Conservation (phyloP, 2,113 vertebrate species). For the Lasiurus cinereus region DNA sequence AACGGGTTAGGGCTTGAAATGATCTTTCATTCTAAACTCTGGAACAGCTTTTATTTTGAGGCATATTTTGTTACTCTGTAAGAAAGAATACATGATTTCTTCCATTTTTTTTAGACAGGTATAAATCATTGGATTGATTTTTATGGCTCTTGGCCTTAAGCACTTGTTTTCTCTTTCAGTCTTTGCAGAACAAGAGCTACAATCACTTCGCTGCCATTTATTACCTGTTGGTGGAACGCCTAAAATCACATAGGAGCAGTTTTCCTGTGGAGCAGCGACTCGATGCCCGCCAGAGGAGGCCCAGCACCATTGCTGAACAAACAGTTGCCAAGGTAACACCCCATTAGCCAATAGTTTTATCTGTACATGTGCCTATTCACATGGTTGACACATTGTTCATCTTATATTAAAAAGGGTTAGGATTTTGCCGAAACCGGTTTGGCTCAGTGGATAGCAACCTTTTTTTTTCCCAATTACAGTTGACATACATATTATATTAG, state of each 20-base stretch:
- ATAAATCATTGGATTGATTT: neutral
- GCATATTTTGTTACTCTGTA: neutral
- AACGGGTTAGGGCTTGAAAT: neutral
- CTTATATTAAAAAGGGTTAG: neutral
- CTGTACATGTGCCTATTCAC: slow-evolving; percentile 2
- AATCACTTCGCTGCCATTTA: slow-evolving; percentile 99
- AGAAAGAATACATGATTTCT: neutral
- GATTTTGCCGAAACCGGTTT: neutral
- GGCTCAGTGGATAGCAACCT: neutral
- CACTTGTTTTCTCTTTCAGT: slow-evolving; percentile 87
- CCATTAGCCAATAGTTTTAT: slow-evolving; percentile 41
- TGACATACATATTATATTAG: neutral
- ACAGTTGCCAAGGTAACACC: slow-evolving; percentile 94
- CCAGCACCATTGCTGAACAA: slow-evolving; percentile 97
- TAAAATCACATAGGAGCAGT: slow-evolving; percentile 97
- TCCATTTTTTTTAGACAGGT: neutral
- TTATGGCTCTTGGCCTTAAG: neutral
- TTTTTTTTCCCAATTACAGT: neutral
- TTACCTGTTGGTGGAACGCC: slow-evolving; percentile 97
- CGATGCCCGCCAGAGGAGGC: slow-evolving; percentile 95
- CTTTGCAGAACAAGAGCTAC: slow-evolving; percentile 98
- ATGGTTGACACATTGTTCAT: slow-evolving; percentile 62
- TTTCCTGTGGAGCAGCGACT: slow-evolving; percentile 97
- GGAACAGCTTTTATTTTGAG: slow-evolving; percentile 38
- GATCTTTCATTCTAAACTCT: neutral